Percentiles rank a stretch among this genome's conserved stretches.
Evolutionary conservation across 2,113 vertebrate genomes (phyloP).

Genomic region (Menura novaehollandiae): DNA sequence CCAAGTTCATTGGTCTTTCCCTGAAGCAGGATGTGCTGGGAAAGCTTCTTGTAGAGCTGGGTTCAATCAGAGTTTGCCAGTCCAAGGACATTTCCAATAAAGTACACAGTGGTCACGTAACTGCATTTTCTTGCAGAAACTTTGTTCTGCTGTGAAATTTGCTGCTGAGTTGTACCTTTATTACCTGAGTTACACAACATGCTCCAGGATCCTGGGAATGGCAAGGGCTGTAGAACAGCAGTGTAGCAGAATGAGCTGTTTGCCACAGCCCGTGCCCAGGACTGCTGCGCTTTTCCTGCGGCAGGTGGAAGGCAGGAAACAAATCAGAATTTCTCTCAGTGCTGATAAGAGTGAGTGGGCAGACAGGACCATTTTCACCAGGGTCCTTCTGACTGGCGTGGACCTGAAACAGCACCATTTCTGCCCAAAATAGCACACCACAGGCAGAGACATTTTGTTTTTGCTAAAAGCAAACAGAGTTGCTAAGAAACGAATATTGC

Average conservation of each 20-base stretch:
- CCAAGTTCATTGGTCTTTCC: background rate
- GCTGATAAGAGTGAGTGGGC: background rate
- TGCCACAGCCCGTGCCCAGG: background rate
- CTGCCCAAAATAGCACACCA: constrained; percentile 50
- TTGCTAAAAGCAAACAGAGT: constrained; percentile 64
- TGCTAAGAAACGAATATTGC: constrained; percentile 65
- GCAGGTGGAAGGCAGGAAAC: background rate
- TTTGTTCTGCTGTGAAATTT: background rate
- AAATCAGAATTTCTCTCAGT: background rate
- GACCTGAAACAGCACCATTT: constrained; percentile 25
- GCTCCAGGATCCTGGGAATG: background rate
- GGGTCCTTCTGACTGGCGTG: background rate
- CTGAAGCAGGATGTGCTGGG: background rate
- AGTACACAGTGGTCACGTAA: background rate
- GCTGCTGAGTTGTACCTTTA: background rate
- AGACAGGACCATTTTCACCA: constrained; percentile 5
- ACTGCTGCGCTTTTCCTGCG: background rate
- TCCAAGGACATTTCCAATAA: background rate
- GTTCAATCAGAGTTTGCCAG: background rate
- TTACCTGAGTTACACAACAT: background rate
- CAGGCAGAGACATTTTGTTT: constrained; percentile 65
- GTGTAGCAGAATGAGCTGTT: background rate
- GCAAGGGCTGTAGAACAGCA: background rate
- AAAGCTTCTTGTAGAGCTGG: background rate
- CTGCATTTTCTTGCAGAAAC: background rate